Evolutionary conservation across 1,140 invertebrate genomes (phyloP).

Genomic region (Bombyx mandarina): DNA sequence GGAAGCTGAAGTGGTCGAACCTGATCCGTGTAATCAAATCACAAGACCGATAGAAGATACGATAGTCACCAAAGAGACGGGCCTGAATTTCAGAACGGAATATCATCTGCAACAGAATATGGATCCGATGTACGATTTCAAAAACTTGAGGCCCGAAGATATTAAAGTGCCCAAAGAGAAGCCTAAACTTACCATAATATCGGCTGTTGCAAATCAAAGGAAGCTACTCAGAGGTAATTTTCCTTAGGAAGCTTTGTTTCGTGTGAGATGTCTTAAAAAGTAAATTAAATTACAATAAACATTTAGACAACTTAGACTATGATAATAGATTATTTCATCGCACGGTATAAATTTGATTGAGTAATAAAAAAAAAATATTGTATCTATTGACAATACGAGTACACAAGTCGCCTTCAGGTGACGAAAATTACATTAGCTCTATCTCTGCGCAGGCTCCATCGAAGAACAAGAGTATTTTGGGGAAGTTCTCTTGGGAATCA

Average conservation of each 20-base stretch:
- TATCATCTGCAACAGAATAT: slow-evolving; percentile 36
- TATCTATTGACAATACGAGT: too few relatives aligned
- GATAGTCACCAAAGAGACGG: slow-evolving; percentile 22
- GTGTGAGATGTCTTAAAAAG: too few relatives aligned
- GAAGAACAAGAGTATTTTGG: slow-evolving; percentile 84
- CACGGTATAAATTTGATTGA: too few relatives aligned
- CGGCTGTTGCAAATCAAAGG: slow-evolving; percentile 62
- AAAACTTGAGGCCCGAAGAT: slow-evolving; percentile 58
- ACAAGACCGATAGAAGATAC: slow-evolving; percentile 19
- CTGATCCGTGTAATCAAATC: slow-evolving; percentile 26
- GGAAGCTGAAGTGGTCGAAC: slow-evolving; percentile 10
- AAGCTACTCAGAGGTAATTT: slow-evolving; percentile 57
- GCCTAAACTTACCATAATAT: slow-evolving; percentile 62
- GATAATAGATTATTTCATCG: slow-evolving; percentile 18
- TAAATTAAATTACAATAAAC: too few relatives aligned
- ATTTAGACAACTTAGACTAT: neutral
- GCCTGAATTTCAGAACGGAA: slow-evolving; percentile 31
- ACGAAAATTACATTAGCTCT: too few relatives aligned
- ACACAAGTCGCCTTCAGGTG: too few relatives aligned
- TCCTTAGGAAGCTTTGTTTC: too few relatives aligned
- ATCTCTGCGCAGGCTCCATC: slow-evolving; percentile 47
- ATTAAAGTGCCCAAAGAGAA: slow-evolving; percentile 65
- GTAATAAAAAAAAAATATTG: too few relatives aligned
- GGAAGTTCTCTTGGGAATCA: slow-evolving; percentile 81
- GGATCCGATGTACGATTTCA: slow-evolving; percentile 43